phyloP scores from a whole-genome alignment of 2,113 vertebrate genomes.

The Daboia siamensis region DNA sequence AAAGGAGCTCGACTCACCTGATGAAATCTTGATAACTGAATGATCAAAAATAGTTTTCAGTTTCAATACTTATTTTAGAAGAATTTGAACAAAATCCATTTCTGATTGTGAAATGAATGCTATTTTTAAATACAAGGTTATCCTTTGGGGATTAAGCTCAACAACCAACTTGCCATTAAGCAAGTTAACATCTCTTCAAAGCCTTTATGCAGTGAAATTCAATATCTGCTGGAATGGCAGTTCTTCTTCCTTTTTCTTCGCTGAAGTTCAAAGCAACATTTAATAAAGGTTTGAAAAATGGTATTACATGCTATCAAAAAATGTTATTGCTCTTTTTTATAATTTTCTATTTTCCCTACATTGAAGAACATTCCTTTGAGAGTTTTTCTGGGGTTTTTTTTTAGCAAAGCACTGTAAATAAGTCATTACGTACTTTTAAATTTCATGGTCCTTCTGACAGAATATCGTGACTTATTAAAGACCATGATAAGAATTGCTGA shows the following conservation, averaged over 20 bases:
- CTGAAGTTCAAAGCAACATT: neutral
- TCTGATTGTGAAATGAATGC: neutral
- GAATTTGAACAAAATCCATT: neutral
- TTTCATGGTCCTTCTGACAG: slow-evolving; percentile 12
- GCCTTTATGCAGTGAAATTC: neutral
- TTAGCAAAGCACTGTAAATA: neutral
- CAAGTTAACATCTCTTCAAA: neutral
- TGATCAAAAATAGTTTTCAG: neutral
- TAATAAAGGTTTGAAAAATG: neutral
- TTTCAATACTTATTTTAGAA: neutral
- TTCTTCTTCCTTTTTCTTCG: neutral
- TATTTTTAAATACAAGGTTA: neutral
- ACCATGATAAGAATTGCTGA: slow-evolving; percentile 79
- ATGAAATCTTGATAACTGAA: neutral
- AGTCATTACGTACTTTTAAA: slow-evolving; percentile 59
- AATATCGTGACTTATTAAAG: slow-evolving; percentile 45
- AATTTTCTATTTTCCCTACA: neutral
- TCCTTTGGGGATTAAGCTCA: neutral
- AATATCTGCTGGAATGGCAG: neutral
- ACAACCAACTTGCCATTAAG: neutral
- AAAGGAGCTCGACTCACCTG: neutral
- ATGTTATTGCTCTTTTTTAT: neutral
- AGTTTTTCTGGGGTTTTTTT: neutral
- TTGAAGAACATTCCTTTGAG: neutral
- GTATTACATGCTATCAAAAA: neutral